These are phyloP conservation scores for Ceyx melanurus DNA, from an alignment of 2,113 vertebrate species.

Conservation along the genomic window DNA sequence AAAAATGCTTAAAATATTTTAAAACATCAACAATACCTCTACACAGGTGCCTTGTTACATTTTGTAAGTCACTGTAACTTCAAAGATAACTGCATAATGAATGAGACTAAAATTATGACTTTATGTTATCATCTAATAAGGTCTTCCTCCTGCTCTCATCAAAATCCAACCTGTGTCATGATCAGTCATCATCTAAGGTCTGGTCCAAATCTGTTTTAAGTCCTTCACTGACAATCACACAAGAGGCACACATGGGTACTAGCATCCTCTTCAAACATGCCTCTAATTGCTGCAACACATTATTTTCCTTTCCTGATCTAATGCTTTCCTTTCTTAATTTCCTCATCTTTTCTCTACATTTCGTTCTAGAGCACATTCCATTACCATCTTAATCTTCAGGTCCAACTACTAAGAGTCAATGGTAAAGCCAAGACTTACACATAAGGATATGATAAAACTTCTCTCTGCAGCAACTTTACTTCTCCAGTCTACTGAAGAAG, in stretches of 20 bases:
- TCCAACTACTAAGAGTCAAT: neutral
- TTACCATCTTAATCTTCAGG: neutral
- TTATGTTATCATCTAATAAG: neutral
- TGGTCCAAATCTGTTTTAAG: neutral
- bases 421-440: neutral
- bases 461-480: neutral
- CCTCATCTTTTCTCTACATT: neutral
- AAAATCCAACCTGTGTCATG: neutral
- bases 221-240: neutral
- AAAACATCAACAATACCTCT: neutral
- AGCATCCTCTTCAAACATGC: neutral
- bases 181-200: neutral
- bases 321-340: neutral
- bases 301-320: neutral
- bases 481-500: neutral
- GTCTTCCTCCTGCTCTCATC: neutral
- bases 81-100: neutral
- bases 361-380: neutral
- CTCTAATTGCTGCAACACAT: neutral
- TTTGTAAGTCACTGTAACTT: neutral
- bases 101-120: neutral
- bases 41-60: neutral
- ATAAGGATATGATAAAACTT: too few species aligned
- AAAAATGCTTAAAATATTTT: neutral
- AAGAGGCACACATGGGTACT: neutral